These are phyloP conservation scores for Neuroterus valhalla DNA, from an alignment of 1,140 invertebrate genomes.

Conservation along the genomic window DNA sequence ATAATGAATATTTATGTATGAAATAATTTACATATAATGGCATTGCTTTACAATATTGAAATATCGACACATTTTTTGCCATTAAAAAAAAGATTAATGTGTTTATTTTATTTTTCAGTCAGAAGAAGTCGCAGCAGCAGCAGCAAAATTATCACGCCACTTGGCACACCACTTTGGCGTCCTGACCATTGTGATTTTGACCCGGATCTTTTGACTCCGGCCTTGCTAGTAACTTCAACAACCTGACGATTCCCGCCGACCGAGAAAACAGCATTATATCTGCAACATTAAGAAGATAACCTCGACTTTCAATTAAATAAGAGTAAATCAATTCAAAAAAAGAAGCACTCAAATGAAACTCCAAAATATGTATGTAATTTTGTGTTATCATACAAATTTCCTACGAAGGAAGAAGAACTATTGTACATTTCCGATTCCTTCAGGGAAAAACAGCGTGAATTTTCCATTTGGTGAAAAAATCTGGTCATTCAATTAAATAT, in stretches of 20 bases:
- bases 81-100: not conserved
- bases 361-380: no score
- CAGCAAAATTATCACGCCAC: slow-evolving; percentile 53
- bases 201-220: slow-evolving; percentile 45
- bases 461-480: no score
- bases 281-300: slow-evolving; percentile 14
- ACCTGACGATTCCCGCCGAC: not conserved
- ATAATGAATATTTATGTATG: no score
- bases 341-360: no score
- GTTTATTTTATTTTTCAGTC: slow-evolving; percentile 54
- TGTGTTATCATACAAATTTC: no score
- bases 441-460: no score
- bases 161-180: slow-evolving; percentile 70
- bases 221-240: slow-evolving; percentile 6
- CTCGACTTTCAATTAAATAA: not conserved
- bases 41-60: no score
- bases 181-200: slow-evolving; percentile 64
- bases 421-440: no score
- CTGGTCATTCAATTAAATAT: no score
- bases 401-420: no score
- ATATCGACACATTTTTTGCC: no score
- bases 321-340: not conserved
- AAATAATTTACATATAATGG: no score
- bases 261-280: slow-evolving; percentile 7
- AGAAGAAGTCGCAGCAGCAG: slow-evolving; percentile 50